phyloP scores from a whole-genome alignment of 2,113 vertebrate species.

The Benitochromis conjunctus region DNA sequence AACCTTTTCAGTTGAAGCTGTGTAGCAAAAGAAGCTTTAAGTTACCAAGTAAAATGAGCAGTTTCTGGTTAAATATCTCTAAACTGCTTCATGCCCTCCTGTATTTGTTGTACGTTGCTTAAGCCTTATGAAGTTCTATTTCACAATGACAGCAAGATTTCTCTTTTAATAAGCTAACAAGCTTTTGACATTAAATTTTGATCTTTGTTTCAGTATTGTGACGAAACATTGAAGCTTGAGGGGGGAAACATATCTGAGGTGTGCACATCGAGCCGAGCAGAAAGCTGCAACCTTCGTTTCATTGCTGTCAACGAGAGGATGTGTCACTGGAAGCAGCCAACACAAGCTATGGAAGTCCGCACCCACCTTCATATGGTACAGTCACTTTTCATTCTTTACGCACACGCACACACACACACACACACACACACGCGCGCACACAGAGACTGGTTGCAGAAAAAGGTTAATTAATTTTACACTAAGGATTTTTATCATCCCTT shows the following conservation, averaged over 20 bases:
- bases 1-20: background rate
- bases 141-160: background rate
- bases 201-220: background rate
- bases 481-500: slow-evolving; percentile 51
- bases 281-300: background rate
- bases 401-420: rapidly evolving
- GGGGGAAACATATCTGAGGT: background rate
- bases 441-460: background rate
- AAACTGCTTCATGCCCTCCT: background rate
- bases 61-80: background rate
- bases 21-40: background rate
- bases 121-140: background rate
- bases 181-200: background rate
- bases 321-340: background rate
- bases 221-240: background rate
- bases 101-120: background rate
- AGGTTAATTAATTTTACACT: slow-evolving; percentile 41
- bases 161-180: background rate
- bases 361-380: background rate
- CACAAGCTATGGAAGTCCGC: background rate
- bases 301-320: background rate
- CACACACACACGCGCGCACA: background rate
- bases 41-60: background rate
- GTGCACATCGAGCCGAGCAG: background rate
- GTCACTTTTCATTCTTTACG: background rate